phyloP scores from a whole-genome alignment of 2,888 invertebrate genomes.

The Latrodectus elegans region DNA sequence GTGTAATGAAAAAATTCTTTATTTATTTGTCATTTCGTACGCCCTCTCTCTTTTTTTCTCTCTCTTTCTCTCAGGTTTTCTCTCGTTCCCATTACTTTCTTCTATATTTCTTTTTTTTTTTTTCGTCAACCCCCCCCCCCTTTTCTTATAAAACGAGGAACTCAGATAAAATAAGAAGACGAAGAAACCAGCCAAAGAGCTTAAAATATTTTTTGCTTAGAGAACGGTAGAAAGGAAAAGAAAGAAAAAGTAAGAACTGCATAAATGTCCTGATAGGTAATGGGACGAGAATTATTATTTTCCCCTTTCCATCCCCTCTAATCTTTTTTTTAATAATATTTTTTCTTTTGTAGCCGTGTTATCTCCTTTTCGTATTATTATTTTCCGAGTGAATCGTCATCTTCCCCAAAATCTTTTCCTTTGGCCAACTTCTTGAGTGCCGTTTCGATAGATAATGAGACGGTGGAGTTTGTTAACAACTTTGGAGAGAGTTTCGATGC shows the following conservation, averaged over 20 bases:
- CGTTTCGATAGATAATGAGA: no score
- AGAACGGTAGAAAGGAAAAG: constrained; percentile 15
- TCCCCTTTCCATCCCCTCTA: constrained; percentile 5
- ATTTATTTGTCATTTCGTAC: constrained; percentile 48
- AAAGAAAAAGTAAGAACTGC: constrained; percentile 32
- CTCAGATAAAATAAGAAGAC: no score
- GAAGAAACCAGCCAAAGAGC: neutral
- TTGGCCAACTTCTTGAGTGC: no score
- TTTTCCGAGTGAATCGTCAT: constrained; percentile 5
- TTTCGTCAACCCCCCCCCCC: no score
- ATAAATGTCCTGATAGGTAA: constrained; percentile 45
- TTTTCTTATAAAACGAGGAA: no score
- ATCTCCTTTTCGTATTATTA: constrained; percentile 17
- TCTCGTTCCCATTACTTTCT: constrained; percentile 7
- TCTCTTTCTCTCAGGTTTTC: constrained; percentile 2
- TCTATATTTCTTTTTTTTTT: neutral
- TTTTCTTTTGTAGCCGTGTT: neutral
- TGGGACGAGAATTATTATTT: constrained; percentile 23
- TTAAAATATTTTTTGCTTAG: constrained; percentile 11
- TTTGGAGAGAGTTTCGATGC: no score
- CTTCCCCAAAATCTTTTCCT: no score
- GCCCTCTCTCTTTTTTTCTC: no score
- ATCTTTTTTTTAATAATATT: neutral
- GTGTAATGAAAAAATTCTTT: constrained; percentile 14
- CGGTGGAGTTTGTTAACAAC: no score